These are phyloP conservation scores for Brachyptera risi DNA, from an alignment of 2,888 invertebrate species.

Conservation along the genomic window DNA sequence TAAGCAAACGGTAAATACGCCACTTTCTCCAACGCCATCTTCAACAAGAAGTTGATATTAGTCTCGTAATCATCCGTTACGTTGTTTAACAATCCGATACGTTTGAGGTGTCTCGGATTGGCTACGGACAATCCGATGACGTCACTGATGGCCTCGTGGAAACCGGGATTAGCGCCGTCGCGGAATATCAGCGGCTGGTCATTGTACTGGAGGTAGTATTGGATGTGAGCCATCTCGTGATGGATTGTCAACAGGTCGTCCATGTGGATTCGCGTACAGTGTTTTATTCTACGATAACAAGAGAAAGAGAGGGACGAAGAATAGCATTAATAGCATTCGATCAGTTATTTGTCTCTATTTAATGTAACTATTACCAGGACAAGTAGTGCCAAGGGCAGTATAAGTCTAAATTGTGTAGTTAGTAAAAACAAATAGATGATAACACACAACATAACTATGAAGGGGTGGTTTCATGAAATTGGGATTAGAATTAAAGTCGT, in stretches of 20 bases:
- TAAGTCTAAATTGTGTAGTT: no score
- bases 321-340: no score
- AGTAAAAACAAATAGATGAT: no score
- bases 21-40: slow-evolving; percentile 73
- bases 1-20: slow-evolving; percentile 76
- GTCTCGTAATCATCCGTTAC: slow-evolving; percentile 48
- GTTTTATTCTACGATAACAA: slow-evolving; percentile 80
- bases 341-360: no score
- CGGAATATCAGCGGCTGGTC: slow-evolving; percentile 71
- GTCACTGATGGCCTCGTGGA: slow-evolving; percentile 82
- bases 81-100: slow-evolving; percentile 67
- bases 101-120: slow-evolving; percentile 69
- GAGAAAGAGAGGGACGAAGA: no score
- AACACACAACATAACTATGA: no score
- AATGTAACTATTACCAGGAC: no score
- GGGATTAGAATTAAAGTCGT: no score
- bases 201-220: slow-evolving; percentile 75
- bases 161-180: slow-evolving; percentile 80
- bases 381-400: no score
- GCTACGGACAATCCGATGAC: slow-evolving; percentile 71
- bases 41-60: slow-evolving; percentile 73
- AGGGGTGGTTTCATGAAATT: no score
- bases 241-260: slow-evolving; percentile 73
- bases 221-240: slow-evolving; percentile 79
- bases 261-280: slow-evolving; percentile 75